Conservation (phyloP, 2,797 vertebrate genomes). For the Chrosomus eos region DNA sequence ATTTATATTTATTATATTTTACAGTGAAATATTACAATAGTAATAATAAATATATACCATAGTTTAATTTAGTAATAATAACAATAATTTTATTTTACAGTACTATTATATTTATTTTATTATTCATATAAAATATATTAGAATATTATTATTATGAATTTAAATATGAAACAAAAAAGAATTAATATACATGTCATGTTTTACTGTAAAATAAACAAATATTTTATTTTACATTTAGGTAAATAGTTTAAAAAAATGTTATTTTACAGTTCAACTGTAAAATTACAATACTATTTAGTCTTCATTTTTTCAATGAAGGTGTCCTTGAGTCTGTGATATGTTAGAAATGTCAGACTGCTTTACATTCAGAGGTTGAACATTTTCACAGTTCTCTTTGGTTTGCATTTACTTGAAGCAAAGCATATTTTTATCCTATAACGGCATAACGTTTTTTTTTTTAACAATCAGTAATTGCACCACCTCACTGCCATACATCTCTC, state of each 20-base stretch:
- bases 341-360: not conserved
- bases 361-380: not conserved
- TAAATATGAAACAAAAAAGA: not conserved
- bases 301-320: not conserved
- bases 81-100: not conserved
- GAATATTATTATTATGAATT: not conserved
- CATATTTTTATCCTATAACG: slow-evolving; percentile 19
- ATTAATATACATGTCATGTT: not conserved
- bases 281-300: not conserved
- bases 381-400: not conserved
- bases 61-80: not conserved
- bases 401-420: not conserved
- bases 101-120: too few species aligned
- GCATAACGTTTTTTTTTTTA: not conserved
- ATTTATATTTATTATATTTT: too few species aligned
- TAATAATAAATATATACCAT: too few species aligned
- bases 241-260: not conserved
- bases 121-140: too few species aligned
- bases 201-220: not conserved
- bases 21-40: not conserved
- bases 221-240: not conserved
- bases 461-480: slow-evolving; percentile 16
- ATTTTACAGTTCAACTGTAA: not conserved
- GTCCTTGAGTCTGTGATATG: not conserved
- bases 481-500: slow-evolving; percentile 11